phyloP scores from a whole-genome alignment of 2,797 vertebrate genomes.

The Otolemur crassicaudatus region DNA sequence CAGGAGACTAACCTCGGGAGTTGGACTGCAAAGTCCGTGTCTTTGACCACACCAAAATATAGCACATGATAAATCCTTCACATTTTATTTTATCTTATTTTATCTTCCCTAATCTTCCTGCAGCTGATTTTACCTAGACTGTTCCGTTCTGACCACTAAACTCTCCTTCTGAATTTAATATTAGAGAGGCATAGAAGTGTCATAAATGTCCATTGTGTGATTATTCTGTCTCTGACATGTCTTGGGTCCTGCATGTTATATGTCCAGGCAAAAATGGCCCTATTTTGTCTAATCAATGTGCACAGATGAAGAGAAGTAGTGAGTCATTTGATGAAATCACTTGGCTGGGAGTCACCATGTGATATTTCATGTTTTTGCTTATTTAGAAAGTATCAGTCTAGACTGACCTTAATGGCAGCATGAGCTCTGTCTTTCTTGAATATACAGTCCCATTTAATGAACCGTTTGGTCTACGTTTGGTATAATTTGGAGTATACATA shows the following conservation, averaged over 20 bases:
- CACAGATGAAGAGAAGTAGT: background rate
- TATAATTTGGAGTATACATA: background rate
- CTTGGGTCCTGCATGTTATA: background rate
- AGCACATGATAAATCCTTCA: background rate
- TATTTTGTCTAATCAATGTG: background rate
- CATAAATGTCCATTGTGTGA: background rate
- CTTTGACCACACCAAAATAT: background rate
- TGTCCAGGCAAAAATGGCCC: background rate
- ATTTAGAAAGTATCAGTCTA: background rate
- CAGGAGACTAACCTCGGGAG: background rate
- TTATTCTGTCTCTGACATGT: background rate
- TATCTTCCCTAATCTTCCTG: background rate
- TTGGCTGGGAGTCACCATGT: background rate
- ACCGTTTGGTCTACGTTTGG: background rate
- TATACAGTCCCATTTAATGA: background rate
- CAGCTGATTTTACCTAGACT: background rate
- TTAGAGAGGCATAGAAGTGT: background rate
- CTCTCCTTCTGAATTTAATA: background rate
- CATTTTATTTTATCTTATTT: background rate
- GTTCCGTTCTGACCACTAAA: background rate
- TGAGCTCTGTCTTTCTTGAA: slow-evolving; percentile 12
- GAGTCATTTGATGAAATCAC: background rate
- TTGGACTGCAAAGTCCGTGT: background rate
- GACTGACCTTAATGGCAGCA: background rate
- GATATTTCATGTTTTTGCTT: background rate